phyloP scores from a whole-genome alignment of 2,797 vertebrate genomes.

The Ptychadena robeensis region DNA sequence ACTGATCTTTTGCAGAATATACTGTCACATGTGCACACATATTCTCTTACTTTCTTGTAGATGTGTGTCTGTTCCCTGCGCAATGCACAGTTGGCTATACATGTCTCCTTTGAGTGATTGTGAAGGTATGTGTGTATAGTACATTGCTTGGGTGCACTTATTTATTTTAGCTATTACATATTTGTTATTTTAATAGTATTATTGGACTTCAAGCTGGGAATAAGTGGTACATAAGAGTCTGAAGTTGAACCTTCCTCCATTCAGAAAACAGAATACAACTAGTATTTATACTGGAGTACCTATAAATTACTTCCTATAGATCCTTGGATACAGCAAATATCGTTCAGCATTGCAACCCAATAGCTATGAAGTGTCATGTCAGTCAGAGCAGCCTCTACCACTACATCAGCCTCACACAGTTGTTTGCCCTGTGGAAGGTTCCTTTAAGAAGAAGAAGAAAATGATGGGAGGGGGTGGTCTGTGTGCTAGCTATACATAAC shows the following conservation, averaged over 20 bases:
- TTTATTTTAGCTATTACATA: constrained; percentile 32
- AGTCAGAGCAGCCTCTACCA: no score
- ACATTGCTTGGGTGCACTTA: constrained; percentile 10
- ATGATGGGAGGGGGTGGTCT: no score
- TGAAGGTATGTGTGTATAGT: not conserved
- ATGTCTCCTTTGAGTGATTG: not conserved
- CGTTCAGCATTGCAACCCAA: not conserved
- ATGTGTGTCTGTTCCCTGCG: not conserved
- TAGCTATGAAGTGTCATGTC: not conserved
- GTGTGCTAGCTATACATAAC: not conserved
- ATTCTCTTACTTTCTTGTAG: not conserved
- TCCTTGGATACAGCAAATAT: not conserved
- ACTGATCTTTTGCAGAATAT: not conserved
- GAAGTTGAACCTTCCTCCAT: not conserved
- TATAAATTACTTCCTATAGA: not conserved
- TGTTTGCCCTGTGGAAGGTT: no score
- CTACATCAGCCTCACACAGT: no score
- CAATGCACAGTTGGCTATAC: not conserved
- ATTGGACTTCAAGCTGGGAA: not conserved
- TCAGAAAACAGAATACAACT: not conserved
- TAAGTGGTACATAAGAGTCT: not conserved
- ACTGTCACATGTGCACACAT: not conserved
- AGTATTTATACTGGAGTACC: no score
- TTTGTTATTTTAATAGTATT: constrained; percentile 12
- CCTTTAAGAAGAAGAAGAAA: no score